phyloP scores from a whole-genome alignment of 2,113 vertebrate species.

The Microtus ochrogaster region DNA sequence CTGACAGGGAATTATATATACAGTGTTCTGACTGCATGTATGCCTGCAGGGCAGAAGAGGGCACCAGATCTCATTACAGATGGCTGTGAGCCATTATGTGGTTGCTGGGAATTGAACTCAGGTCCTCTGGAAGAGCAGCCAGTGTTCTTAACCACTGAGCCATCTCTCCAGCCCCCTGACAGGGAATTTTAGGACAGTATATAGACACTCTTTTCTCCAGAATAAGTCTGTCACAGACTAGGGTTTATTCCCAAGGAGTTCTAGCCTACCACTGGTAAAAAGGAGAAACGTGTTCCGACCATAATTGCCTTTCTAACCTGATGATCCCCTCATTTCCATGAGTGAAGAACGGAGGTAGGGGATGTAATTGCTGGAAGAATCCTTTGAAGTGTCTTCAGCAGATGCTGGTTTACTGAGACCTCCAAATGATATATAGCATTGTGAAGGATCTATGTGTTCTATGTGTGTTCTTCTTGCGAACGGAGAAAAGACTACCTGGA shows the following conservation, averaged over 20 bases:
- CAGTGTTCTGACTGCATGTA: too few species aligned
- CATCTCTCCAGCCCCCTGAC: not conserved
- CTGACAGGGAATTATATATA: not conserved
- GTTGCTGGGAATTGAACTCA: too few species aligned
- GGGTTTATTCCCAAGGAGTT: conserved; percentile 6
- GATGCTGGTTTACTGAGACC: conserved; percentile 22
- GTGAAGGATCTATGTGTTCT: not conserved
- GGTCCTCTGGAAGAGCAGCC: too few species aligned
- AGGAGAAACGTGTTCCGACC: not conserved
- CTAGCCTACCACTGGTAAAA: not conserved
- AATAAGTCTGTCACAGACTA: not conserved
- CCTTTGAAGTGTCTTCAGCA: conserved; percentile 25
- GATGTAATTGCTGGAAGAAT: not conserved
- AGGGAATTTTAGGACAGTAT: not conserved
- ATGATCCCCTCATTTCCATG: not conserved
- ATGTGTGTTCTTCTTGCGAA: not conserved
- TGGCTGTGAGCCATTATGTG: too few species aligned
- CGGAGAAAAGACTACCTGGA: not conserved
- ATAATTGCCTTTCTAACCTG: not conserved
- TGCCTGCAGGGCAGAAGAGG: too few species aligned
- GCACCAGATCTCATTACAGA: too few species aligned
- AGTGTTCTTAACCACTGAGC: too few species aligned
- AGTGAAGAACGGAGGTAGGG: conserved; percentile 2
- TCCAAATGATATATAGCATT: not conserved
- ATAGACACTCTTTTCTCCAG: not conserved